A percentile compares a stretch with the other conserved stretches of the same genome.
Conservation (phyloP, 2,888 invertebrate species). For the Tipula vernalis region DNA sequence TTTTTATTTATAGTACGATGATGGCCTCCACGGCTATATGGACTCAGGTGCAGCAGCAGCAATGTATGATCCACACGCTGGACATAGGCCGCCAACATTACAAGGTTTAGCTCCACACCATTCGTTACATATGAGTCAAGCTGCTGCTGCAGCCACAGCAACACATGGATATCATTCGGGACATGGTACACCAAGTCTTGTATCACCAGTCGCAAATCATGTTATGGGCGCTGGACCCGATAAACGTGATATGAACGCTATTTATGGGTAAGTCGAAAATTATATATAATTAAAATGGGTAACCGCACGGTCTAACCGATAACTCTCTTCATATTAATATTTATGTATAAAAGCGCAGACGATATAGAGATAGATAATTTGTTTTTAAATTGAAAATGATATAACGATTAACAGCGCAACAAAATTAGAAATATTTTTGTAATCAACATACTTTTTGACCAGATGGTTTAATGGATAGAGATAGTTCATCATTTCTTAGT, state of each 20-base stretch:
- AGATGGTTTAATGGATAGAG: neutral
- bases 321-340: neutral
- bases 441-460: neutral
- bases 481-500: neutral
- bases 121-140: slow-evolving; percentile 68
- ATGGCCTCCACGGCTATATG: slow-evolving; percentile 88
- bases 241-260: slow-evolving; percentile 96
- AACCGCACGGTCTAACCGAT: neutral
- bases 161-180: slow-evolving; percentile 45
- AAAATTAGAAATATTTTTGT: neutral
- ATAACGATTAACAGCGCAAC: neutral
- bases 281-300: neutral
- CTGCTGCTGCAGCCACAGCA: slow-evolving; percentile 46
- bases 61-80: slow-evolving; percentile 68
- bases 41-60: slow-evolving; percentile 50
- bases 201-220: slow-evolving; percentile 74
- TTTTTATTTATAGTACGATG: slow-evolving; percentile 67
- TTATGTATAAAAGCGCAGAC: neutral
- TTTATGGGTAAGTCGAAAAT: slow-evolving; percentile 78
- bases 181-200: slow-evolving; percentile 56
- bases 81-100: slow-evolving; percentile 44
- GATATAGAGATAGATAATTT: neutral
- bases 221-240: slow-evolving; percentile 77
- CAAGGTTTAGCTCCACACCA: slow-evolving; percentile 57
- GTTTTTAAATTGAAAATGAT: slow-evolving; percentile 4